These are phyloP conservation scores for Sipunculus nudus DNA, from an alignment of 2,888 invertebrate species.

Conservation along the genomic window DNA sequence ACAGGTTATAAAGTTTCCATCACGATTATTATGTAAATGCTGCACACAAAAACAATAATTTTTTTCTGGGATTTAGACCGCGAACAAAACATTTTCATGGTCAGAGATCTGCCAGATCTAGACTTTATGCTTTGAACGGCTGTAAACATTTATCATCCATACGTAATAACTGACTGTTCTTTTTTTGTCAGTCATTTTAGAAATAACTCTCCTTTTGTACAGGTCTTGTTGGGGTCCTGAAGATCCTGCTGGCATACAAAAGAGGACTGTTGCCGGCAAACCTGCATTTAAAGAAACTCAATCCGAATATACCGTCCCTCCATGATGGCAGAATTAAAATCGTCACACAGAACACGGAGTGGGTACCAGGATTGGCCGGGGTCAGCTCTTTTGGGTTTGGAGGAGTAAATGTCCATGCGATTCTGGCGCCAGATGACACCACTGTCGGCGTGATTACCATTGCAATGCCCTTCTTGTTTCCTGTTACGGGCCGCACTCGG, in stretches of 20 bases:
- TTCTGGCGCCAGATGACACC: slow-evolving; percentile 43
- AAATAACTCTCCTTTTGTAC: too few species aligned
- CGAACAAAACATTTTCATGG: too few species aligned
- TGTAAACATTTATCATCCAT: too few species aligned
- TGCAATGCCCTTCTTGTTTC: too few species aligned
- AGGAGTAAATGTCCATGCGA: slow-evolving; percentile 70
- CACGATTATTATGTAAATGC: too few species aligned
- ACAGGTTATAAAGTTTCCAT: too few species aligned
- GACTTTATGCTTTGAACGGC: too few species aligned
- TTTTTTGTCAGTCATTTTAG: too few species aligned
- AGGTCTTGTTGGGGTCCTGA: slow-evolving; percentile 46
- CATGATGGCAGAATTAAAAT: slow-evolving; percentile 82
- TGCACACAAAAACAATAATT: too few species aligned
- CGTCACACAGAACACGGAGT: slow-evolving; percentile 1
- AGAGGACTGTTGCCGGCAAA: slow-evolving; percentile 71
- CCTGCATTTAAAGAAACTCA: slow-evolving; percentile 85
- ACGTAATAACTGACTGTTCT: too few species aligned
- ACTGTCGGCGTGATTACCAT: not conserved
- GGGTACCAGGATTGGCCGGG: slow-evolving; percentile 85
- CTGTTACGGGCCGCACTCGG: not conserved
- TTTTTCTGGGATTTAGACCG: too few species aligned
- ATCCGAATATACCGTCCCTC: slow-evolving; percentile 86
- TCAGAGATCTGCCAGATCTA: too few species aligned
- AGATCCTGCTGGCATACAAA: slow-evolving; percentile 43
- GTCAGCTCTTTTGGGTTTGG: slow-evolving; percentile 97